Conservation (phyloP, 2,113 vertebrate species). For the Lophotis ruficrista region DNA sequence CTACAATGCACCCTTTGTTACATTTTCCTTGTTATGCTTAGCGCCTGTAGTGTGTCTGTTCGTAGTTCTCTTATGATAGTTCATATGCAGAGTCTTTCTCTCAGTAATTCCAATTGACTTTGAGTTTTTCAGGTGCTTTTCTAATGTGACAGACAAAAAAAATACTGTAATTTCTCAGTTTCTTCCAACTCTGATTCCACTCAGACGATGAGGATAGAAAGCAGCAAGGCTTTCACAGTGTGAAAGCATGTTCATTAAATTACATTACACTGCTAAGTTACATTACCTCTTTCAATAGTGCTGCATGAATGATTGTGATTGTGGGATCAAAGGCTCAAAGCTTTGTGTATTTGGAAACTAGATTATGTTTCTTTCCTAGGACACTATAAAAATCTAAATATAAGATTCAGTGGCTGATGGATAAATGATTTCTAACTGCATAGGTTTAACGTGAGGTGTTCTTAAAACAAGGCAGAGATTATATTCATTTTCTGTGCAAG, state of each 20-base stretch:
- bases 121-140: background rate
- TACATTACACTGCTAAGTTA: background rate
- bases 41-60: accelerated
- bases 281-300: background rate
- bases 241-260: background rate
- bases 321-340: background rate
- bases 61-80: background rate
- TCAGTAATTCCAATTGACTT: background rate
- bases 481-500: background rate
- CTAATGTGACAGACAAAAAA: background rate
- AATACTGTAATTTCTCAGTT: background rate
- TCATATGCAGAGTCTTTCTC: background rate
- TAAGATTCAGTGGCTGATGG: background rate
- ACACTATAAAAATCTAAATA: background rate
- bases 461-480: background rate
- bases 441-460: background rate
- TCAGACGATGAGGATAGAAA: background rate
- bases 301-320: background rate
- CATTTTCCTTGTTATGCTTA: background rate
- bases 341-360: background rate
- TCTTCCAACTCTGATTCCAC: background rate
- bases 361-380: background rate
- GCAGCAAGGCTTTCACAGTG: background rate
- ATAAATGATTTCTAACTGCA: background rate
- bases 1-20: background rate